Conservation (phyloP, 35 echinoderm and acorn worm genomes). For the Strongylocentrotus purpuratus region DNA sequence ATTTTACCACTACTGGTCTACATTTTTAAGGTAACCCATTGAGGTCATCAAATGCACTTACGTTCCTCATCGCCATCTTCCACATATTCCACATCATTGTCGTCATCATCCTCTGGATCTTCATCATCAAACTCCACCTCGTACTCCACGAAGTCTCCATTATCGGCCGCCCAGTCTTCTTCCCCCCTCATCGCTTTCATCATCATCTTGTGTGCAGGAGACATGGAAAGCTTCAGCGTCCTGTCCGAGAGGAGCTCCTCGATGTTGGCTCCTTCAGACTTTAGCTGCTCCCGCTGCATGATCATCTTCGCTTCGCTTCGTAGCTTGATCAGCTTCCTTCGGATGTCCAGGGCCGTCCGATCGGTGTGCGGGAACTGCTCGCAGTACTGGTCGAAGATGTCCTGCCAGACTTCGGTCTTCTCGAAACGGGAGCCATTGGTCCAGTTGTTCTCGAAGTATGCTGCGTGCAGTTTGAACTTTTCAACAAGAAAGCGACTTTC, state of each 20-base stretch:
- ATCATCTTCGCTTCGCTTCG: slow-evolving; percentile 27
- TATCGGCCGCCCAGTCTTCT: background rate
- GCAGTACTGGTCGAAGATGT: background rate
- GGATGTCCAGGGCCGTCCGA: background rate
- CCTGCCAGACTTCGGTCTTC: background rate
- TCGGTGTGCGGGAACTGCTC: background rate
- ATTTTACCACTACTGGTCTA: too few species aligned
- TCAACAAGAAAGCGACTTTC: background rate
- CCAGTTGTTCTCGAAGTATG: slow-evolving; percentile 1
- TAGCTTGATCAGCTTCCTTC: slow-evolving; percentile 16
- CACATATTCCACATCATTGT: background rate
- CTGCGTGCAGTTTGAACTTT: background rate
- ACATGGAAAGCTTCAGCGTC: background rate
- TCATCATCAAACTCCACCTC: slow-evolving; percentile 22
- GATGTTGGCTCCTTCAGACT: background rate
- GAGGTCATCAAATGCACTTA: background rate
- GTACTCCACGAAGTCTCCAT: background rate
- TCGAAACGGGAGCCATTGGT: background rate
- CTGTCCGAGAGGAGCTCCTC: background rate
- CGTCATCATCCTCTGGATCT: background rate
- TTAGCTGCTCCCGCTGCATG: background rate
- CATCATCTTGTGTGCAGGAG: background rate
- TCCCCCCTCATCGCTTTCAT: slow-evolving; percentile 7
- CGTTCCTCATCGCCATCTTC: background rate
- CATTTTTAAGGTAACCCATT: too few species aligned